A percentile compares a stretch with the other conserved stretches of the same genome.
phyloP scores from a whole-genome alignment of 1,140 invertebrate species.

The Cyclargus thomasi region DNA sequence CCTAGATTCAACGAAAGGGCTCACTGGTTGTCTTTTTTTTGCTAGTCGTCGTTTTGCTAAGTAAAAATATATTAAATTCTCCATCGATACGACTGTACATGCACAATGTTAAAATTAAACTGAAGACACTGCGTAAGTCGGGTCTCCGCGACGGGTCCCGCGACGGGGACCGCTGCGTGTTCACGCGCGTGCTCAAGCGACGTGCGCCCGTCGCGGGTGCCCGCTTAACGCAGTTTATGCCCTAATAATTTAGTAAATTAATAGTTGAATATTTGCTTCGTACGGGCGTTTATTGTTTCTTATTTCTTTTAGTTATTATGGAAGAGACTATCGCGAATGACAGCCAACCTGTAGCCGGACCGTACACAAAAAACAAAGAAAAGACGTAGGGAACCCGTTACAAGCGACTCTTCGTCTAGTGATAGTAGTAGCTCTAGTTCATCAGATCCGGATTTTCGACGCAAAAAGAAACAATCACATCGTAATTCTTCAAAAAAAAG shows the following conservation, averaged over 20 bases:
- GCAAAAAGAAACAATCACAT: background rate
- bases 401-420: background rate
- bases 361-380: background rate
- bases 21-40: constrained; percentile 21
- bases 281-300: background rate
- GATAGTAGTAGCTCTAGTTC: background rate
- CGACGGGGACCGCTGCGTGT: no score
- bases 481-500: background rate
- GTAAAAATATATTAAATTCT: constrained; percentile 21
- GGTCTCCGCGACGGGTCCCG: background rate
- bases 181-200: no score
- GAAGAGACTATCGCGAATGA: background rate
- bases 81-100: constrained; percentile 22
- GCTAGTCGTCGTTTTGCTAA: constrained; percentile 20
- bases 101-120: constrained; percentile 19
- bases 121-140: no score
- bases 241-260: no score
- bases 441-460: background rate
- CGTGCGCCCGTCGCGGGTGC: constrained; percentile 3
- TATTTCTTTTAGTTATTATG: background rate
- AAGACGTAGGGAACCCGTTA: background rate
- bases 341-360: background rate
- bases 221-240: constrained; percentile 17
- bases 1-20: constrained; percentile 21
- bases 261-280: background rate